Evolutionary conservation across 2,888 invertebrate species (phyloP).

Genomic region (Cephalotes varians): DNA sequence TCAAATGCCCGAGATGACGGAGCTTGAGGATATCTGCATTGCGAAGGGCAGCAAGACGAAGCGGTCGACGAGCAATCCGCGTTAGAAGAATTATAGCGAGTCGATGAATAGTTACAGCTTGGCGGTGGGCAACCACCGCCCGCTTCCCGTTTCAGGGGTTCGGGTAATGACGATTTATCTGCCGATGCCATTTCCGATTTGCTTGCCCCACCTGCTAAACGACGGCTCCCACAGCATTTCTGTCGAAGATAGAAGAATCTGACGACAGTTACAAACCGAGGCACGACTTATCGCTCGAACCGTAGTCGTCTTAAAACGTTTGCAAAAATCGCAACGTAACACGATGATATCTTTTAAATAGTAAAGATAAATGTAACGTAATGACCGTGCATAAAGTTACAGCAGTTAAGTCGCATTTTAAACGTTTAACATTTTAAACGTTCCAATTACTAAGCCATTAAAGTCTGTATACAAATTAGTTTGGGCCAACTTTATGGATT

Average conservation of each 20-base stretch:
- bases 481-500: constrained; percentile 44
- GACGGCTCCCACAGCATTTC: constrained; percentile 60
- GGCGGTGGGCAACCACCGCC: constrained; percentile 60
- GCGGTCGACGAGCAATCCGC: constrained; percentile 24
- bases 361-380: not conserved
- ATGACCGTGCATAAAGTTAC: not conserved
- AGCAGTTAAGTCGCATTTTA: not conserved
- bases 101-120: constrained; percentile 32
- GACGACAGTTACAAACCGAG: constrained; percentile 37
- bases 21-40: constrained; percentile 12
- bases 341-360: not conserved
- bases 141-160: constrained; percentile 49
- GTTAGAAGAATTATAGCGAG: constrained; percentile 4
- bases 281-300: not conserved
- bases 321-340: not conserved
- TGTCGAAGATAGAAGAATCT: constrained; percentile 47
- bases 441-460: constrained; percentile 47
- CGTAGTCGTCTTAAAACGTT: constrained; percentile 1
- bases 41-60: constrained; percentile 23
- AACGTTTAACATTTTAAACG: constrained; percentile 28
- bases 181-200: constrained; percentile 34
- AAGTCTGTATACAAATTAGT: constrained; percentile 49
- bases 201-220: constrained; percentile 70
- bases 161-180: constrained; percentile 32
- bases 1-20: not conserved